phyloP scores from a whole-genome alignment of 2,888 invertebrate genomes.

The Drosophila algonquin region DNA sequence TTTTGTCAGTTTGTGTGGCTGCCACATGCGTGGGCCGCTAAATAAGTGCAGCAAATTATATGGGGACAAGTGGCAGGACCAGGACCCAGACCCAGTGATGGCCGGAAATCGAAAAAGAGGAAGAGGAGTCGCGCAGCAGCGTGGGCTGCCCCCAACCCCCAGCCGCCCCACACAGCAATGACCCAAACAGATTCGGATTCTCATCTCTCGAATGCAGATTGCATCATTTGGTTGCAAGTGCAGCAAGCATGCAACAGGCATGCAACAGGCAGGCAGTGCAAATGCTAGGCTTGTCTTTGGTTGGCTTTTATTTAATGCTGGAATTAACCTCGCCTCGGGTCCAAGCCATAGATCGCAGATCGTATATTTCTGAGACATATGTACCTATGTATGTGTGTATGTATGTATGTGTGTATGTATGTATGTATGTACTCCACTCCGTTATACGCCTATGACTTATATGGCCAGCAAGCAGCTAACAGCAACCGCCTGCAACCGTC shows the following conservation, averaged over 20 bases:
- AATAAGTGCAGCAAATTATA: conserved; percentile 77
- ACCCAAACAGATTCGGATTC: conserved; percentile 27
- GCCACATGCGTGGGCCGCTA: conserved; percentile 66
- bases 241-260: neutral
- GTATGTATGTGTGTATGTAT: neutral
- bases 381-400: neutral
- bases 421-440: conserved; percentile 1
- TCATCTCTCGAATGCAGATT: conserved; percentile 42
- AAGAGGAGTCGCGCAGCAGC: conserved; percentile 10
- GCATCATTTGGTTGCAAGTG: conserved; percentile 40
- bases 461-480: conserved; percentile 19
- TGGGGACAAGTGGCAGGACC: conserved; percentile 67
- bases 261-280: conserved; percentile 29
- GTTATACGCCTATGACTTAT: conserved; percentile 58
- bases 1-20: conserved; percentile 14
- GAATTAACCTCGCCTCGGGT: conserved; percentile 71
- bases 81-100: no score
- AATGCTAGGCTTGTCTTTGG: conserved; percentile 59
- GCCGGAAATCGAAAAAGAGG: conserved; percentile 48
- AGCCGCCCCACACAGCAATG: neutral
- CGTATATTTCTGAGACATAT: conserved; percentile 6
- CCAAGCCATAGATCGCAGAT: conserved; percentile 37
- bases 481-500: neutral
- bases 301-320: conserved; percentile 66
- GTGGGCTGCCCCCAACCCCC: conserved; percentile 17